Evolutionary conservation across 2,888 invertebrate genomes (phyloP).

Genomic region (Anoncus sp.): DNA sequence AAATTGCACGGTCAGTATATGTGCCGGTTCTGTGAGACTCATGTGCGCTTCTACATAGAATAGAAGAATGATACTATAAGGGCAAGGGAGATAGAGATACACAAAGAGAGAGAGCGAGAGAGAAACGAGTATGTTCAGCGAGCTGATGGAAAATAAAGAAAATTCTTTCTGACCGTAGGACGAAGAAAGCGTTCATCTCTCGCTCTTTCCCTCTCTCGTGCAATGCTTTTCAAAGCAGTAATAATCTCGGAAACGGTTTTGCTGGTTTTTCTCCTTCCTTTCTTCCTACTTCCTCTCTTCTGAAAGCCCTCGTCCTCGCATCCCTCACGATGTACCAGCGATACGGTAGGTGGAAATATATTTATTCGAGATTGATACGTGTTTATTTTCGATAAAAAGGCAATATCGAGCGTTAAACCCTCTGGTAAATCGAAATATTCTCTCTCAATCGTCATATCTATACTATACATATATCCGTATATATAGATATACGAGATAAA

Average conservation of each 20-base stretch:
- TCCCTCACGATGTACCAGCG: background rate
- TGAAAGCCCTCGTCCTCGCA: background rate
- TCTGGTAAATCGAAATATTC: slow-evolving; percentile 29
- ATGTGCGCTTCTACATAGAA: background rate
- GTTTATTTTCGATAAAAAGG: slow-evolving; percentile 49
- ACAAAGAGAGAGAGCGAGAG: background rate
- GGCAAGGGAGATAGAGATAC: background rate
- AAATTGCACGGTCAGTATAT: slow-evolving; percentile 31
- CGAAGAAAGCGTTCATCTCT: slow-evolving; percentile 11
- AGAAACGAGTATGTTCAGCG: slow-evolving; percentile 3
- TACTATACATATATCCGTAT: background rate
- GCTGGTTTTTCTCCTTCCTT: slow-evolving; percentile 15
- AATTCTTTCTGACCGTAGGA: slow-evolving; percentile 28
- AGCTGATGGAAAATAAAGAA: slow-evolving; percentile 22
- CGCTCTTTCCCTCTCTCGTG: slow-evolving; percentile 12
- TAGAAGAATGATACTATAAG: slow-evolving; percentile 5
- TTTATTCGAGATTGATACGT: slow-evolving; percentile 47
- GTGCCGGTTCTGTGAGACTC: slow-evolving; percentile 8
- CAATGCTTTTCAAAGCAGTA: slow-evolving; percentile 30
- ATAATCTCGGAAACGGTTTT: slow-evolving; percentile 45
- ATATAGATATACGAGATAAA: slow-evolving; percentile 17
- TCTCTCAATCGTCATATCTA: slow-evolving; percentile 12
- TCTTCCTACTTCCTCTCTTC: background rate
- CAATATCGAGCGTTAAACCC: slow-evolving; percentile 33
- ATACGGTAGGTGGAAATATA: slow-evolving; percentile 18